These are phyloP conservation scores for Nasonovia ribisnigri DNA, from an alignment of 2,888 invertebrate genomes.

Conservation along the genomic window DNA sequence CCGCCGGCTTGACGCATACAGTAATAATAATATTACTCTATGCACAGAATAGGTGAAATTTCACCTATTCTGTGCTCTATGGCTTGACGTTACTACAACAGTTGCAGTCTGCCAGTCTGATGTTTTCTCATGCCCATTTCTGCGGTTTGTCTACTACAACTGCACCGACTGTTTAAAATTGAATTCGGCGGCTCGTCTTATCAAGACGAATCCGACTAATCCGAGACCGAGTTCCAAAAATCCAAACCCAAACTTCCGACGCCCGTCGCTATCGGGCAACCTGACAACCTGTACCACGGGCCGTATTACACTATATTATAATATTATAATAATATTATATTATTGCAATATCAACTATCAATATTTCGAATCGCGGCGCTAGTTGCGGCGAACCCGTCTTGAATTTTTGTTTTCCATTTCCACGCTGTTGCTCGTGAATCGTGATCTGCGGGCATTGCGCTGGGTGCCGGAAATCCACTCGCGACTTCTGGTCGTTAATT, in stretches of 20 bases:
- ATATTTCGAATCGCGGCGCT: constrained; percentile 17
- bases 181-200: neutral
- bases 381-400: neutral
- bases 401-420: neutral
- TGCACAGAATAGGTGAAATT: too few species aligned
- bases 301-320: neutral
- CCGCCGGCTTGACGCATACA: neutral
- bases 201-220: neutral
- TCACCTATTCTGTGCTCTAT: too few species aligned
- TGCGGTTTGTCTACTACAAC: neutral
- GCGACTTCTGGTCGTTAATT: neutral
- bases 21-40: too few species aligned
- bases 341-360: neutral
- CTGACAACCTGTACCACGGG: neutral
- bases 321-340: too few species aligned
- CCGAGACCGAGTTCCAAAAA: neutral
- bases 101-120: neutral
- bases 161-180: neutral
- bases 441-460: neutral
- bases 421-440: neutral
- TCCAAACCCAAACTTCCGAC: neutral
- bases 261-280: neutral
- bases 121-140: neutral
- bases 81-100: neutral
- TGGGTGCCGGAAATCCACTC: neutral